Conservation (phyloP, 2,888 invertebrate species). For the Spatulosminthurus flaviceps region DNA sequence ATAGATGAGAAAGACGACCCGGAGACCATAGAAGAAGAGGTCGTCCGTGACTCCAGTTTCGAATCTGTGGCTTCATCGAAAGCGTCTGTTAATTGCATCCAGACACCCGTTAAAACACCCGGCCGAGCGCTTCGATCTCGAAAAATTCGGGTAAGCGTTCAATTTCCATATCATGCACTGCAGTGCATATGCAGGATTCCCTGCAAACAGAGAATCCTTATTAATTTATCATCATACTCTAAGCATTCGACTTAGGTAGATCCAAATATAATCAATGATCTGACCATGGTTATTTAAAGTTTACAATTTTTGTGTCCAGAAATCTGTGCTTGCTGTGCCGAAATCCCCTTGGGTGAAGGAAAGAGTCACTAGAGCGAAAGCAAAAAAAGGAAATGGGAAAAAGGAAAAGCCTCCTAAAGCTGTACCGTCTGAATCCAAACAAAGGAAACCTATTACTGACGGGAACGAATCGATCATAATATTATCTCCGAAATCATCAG, state of each 20-base stretch:
- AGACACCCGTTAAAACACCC: background rate
- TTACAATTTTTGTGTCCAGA: background rate
- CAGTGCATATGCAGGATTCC: no score
- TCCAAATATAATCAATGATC: no score
- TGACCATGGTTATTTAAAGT: no score
- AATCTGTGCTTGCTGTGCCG: background rate
- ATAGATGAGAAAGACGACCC: background rate
- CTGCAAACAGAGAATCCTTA: no score
- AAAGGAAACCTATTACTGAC: background rate
- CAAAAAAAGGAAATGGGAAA: background rate
- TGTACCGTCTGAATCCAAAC: background rate
- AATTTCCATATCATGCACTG: background rate
- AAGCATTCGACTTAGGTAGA: no score
- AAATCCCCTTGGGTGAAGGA: slow-evolving; percentile 20
- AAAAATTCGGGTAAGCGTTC: background rate
- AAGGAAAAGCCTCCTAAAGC: background rate
- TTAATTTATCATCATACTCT: no score
- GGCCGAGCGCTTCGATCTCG: background rate
- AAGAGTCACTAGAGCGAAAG: slow-evolving; percentile 1
- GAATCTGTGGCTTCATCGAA: background rate
- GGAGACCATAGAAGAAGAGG: background rate
- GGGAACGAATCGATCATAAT: background rate
- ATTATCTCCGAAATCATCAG: background rate
- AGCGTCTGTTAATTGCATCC: background rate
- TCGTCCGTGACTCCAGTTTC: background rate